Base-by-base conservation (phyloP, 2,113 vertebrate genomes). In the Austrofundulus limnaeus region DNA sequence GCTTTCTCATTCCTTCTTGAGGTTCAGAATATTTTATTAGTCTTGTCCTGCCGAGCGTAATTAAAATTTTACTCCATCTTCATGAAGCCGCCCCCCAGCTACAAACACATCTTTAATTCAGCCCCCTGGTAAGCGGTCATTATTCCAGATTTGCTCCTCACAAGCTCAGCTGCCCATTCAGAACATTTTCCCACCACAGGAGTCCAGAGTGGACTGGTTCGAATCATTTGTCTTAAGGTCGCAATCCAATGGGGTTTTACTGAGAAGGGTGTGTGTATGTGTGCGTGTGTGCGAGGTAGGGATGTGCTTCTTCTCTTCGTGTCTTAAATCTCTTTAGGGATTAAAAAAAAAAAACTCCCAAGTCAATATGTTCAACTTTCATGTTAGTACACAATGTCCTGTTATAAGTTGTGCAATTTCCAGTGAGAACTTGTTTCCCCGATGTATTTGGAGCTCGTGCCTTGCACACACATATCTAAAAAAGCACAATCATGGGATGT, bases 181-280 rank as follows among this genome's bases (percentile, higher is more conserved):
- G 57, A 78, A 78, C 61, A 71, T 78, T 88, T 89, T 90, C 87
- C 81, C 88, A 90, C 87, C 66, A 2, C 82, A 79, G 81, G 75
- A 84, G 87, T 81, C 81, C 78, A 77, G 65, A 78, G 64, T 50
- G 75, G 63, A 66, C 72, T 54, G 20, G 57, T 80, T 80, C 70
- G 73, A 61, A 54, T 61, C 68, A 68, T 76, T 85, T 83, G 82
- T 83, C 81, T 72, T 39, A 70, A 75, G 81, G 75, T 80, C 70
- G 81, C 78, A 77, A 81, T 82, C 72, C 72, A 66, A 53, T 72
- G 77, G 77, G 66, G 70, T 66, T 80, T 78, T 76, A 64, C 70
- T 61, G 72, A 64, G 71, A 67, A 72, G 50, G 57, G 41, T 55
- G n/a, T n/a, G n/a, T n/a, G n/a, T n/a, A n/a, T n/a, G n/a, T n/a